Base-by-base conservation (phyloP, 2,888 invertebrate genomes). In the Apamea sordens region DNA sequence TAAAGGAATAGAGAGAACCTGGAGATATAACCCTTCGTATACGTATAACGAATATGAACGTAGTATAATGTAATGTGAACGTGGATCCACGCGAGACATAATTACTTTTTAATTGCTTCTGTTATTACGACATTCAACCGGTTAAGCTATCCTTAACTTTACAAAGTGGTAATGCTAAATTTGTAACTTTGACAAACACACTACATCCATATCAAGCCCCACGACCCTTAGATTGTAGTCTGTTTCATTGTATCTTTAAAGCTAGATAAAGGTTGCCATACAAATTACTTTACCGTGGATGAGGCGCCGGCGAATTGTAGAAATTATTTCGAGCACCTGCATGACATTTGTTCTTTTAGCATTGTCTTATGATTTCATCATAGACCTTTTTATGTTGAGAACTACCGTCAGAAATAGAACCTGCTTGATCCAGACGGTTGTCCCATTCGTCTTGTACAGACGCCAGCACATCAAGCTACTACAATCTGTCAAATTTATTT, bases 201-300 rank as follows among this genome's bases (percentile, higher is more conserved):
- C 24, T 50, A 8, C 28, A 32, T 53, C 1, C 24, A 8, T 32
- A 32, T 24, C 50, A 24, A n/a, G n/a, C n/a, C n/a, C n/a, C n/a
- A n/a, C n/a, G n/a, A 24, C 5, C 0, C 53, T 53, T 32, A 32
- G 15, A 32, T 28, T 50, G 47, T 32, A 15, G 24, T 47, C 21
- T 32, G 18, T 71, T 36, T 36, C 21, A n/a, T 70, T n/a, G 4
- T 32, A 32, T 15, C 1, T 32, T 50, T 1, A 24, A 36, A 24
- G 15, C 36, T 15, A 13, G 24, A 36, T 24, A 24, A 1, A 24
- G 36, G 18, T 70, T 53, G 24, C 5, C 24, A 36, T 18, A 53
- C 1, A n/a, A 44, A 63, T n/a, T n/a, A 53, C 15, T 67, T 44
- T 56, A 36, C 64, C 28, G n/a, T 80, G 63, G 36, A 69, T 24